Percentiles rank a stretch among this genome's conserved stretches.
phyloP scores from a whole-genome alignment of 2,888 invertebrate genomes.

The Deilephila porcellus region DNA sequence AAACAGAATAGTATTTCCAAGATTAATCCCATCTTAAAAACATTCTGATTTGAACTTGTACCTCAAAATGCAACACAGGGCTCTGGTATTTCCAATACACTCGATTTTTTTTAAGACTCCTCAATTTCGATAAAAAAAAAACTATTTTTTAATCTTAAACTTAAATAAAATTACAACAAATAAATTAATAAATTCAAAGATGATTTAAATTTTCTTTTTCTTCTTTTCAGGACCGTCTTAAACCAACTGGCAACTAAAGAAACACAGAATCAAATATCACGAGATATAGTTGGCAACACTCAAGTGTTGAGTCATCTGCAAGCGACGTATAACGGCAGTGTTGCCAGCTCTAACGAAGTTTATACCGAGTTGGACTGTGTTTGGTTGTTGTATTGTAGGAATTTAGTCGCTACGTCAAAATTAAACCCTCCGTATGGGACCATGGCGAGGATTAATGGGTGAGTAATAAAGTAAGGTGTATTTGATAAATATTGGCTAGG shows the following conservation, averaged over 20 bases:
- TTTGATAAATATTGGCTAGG: no score
- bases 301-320: conserved; percentile 71
- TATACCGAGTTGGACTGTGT: conserved; percentile 83
- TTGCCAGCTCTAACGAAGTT: conserved; percentile 49
- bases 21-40: no score
- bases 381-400: conserved; percentile 85
- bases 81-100: no score
- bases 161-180: background rate
- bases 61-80: no score
- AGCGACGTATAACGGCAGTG: conserved; percentile 58
- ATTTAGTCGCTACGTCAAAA: conserved; percentile 81
- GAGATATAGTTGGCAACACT: conserved; percentile 69
- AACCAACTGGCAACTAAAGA: conserved; percentile 66
- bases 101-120: no score
- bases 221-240: conserved; percentile 62
- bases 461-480: conserved; percentile 35
- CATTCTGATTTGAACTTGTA: no score
- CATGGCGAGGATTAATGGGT: conserved; percentile 86
- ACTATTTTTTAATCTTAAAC: background rate
- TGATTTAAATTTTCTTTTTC: background rate
- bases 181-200: background rate
- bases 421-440: conserved; percentile 82
- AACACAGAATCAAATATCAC: conserved; percentile 58
- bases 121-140: no score
- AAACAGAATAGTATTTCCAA: no score